Conservation (phyloP, 2,888 invertebrate genomes). For the Tridacna crocea region DNA sequence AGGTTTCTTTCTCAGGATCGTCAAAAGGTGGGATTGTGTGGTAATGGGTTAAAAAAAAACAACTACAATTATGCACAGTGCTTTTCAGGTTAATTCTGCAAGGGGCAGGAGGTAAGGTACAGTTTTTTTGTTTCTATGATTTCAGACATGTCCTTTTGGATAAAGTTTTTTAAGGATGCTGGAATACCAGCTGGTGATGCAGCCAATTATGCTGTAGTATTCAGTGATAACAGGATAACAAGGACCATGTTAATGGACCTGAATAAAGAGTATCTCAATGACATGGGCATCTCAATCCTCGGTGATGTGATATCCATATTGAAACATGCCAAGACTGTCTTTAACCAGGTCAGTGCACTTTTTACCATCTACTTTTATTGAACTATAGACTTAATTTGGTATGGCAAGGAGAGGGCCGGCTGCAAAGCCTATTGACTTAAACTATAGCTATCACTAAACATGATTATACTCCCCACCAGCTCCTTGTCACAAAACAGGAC, state of each 20-base stretch:
- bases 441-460: too few relatives aligned
- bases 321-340: constrained; percentile 87
- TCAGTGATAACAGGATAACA: constrained; percentile 94
- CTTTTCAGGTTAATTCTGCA: not conserved
- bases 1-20: too few relatives aligned
- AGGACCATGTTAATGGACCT: constrained; percentile 94
- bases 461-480: too few relatives aligned
- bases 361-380: too few relatives aligned
- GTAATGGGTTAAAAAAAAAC: too few relatives aligned
- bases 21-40: too few relatives aligned
- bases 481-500: too few relatives aligned
- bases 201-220: constrained; percentile 93
- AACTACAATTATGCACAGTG: too few relatives aligned
- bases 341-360: constrained; percentile 84
- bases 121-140: constrained; percentile 10
- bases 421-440: too few relatives aligned
- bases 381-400: too few relatives aligned
- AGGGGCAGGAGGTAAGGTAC: not conserved
- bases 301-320: constrained; percentile 89
- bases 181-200: constrained; percentile 92
- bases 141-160: constrained; percentile 87
- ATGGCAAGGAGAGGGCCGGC: too few relatives aligned
- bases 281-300: constrained; percentile 92
- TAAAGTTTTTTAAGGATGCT: constrained; percentile 93
- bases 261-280: constrained; percentile 93